phyloP scores from a whole-genome alignment of 2,113 vertebrate species.

The Lota lota region DNA sequence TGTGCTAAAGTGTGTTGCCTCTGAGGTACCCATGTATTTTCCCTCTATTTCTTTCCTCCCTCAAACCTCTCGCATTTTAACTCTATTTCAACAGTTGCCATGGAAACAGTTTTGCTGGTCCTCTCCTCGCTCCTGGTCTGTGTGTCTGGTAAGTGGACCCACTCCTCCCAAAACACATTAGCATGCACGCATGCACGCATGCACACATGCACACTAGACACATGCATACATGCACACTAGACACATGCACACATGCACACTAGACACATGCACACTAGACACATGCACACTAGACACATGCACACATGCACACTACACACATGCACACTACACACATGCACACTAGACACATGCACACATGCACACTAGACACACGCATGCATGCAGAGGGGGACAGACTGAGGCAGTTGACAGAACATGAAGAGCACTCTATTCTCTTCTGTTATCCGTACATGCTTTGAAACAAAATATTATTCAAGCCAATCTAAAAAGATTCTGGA shows the following conservation, averaged over 20 bases:
- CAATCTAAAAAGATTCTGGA: no score
- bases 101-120: constrained; percentile 85
- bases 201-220: not conserved
- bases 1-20: no score
- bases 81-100: constrained; percentile 76
- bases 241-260: not conserved
- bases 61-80: constrained; percentile 32
- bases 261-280: no score
- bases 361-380: not conserved
- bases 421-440: no score
- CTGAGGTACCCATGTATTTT: not conserved
- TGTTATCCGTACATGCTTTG: no score
- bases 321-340: not conserved
- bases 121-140: constrained; percentile 85
- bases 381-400: not conserved
- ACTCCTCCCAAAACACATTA: constrained; percentile 3
- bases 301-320: not conserved
- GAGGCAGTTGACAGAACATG: no score
- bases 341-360: not conserved
- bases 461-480: no score
- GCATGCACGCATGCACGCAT: not conserved
- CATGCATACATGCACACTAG: not conserved
- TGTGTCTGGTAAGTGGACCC: constrained; percentile 76
- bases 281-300: not conserved
- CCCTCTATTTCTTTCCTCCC: constrained; percentile 20